Conservation (phyloP, 2,888 invertebrate genomes). For the Lochmaea crataegi region DNA sequence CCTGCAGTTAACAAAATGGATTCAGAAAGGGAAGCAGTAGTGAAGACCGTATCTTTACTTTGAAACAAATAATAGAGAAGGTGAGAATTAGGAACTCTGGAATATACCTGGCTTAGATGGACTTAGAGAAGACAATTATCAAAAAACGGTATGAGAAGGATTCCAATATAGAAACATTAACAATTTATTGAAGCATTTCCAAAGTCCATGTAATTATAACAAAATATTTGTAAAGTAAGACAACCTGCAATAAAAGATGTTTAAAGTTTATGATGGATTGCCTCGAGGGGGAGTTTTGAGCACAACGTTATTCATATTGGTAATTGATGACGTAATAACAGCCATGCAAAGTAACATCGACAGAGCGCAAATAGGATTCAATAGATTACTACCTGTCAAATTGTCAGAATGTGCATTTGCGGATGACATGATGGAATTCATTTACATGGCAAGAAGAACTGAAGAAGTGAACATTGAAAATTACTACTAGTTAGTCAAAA, state of each 20-base stretch:
- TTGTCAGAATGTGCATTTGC: not conserved
- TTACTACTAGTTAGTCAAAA: too few species aligned
- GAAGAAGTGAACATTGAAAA: too few species aligned
- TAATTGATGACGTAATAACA: not conserved
- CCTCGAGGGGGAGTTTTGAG: too few species aligned
- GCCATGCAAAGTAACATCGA: not conserved
- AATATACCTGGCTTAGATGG: not conserved
- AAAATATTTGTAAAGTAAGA: too few species aligned
- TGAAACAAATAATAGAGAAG: slow-evolving; percentile 1
- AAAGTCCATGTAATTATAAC: not conserved
- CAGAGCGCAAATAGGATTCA: not conserved
- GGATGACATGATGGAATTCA: not conserved
- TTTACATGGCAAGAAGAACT: too few species aligned
- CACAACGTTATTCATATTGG: not conserved
- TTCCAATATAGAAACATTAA: not conserved
- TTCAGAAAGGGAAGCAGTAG: not conserved
- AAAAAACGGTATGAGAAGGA: not conserved
- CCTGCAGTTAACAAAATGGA: not conserved
- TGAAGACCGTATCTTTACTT: not conserved
- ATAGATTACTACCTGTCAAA: not conserved
- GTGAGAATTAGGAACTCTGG: not conserved
- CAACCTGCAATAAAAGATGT: too few species aligned
- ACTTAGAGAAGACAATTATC: not conserved
- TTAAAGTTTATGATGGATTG: too few species aligned
- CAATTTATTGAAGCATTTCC: not conserved